Evolutionary conservation across 1,140 invertebrate species (phyloP).

Genomic region (Metopolophium dirhodum): DNA sequence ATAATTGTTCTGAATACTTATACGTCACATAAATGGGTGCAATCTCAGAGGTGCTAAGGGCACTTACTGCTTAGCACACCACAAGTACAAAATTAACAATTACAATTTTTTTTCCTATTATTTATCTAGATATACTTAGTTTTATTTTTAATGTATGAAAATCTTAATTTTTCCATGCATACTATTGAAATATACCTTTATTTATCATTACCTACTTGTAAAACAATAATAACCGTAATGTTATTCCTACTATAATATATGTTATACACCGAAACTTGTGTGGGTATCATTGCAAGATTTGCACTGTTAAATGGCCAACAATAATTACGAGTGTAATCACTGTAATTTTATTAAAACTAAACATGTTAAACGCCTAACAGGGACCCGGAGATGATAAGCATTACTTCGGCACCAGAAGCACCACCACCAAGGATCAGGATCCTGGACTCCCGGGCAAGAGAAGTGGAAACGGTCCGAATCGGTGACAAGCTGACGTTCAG

Average conservation of each 20-base stretch:
- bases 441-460: slow-evolving; percentile 80
- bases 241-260: not conserved
- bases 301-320: not conserved
- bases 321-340: not conserved
- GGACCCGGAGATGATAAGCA: slow-evolving; percentile 93
- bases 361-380: slow-evolving; percentile 64
- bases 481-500: slow-evolving; percentile 93
- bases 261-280: not conserved
- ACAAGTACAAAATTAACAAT: no score
- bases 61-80: no score
- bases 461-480: slow-evolving; percentile 92
- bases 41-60: no score
- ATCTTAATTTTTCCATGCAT: no score
- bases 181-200: no score
- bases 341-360: not conserved
- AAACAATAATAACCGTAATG: no score
- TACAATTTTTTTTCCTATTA: no score
- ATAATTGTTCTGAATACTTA: no score
- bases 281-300: not conserved
- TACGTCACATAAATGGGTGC: no score
- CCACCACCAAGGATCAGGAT: slow-evolving; percentile 92
- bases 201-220: no score
- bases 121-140: no score
- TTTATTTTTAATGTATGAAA: no score
- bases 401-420: slow-evolving; percentile 92